Base-by-base conservation (phyloP, 2,888 invertebrate species). In the Amiota communis region DNA sequence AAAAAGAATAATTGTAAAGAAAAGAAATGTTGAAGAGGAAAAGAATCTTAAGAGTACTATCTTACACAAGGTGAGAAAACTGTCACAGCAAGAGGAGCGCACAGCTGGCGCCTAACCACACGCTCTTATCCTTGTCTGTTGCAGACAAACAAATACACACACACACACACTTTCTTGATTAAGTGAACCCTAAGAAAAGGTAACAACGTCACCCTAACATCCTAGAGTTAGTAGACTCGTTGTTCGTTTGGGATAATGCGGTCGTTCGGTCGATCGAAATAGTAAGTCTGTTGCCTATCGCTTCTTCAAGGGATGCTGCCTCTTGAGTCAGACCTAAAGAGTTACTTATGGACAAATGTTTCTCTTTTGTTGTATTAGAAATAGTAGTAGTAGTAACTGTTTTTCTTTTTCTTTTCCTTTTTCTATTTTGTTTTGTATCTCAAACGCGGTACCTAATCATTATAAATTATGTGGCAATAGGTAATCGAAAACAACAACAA, bases 391-490 rank as follows among this genome's bases (percentile, higher is more conserved):
- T 11, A 2, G 1, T 51, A 1, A 2, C 2, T 11, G 1, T 51
- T 51, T 51, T n/a, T 13, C 4, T 13, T 11, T 51, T 51, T 13
- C 2, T 2, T 6, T 23, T 2, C 3, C 3, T 23, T 3, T 23
- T 2, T 23, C 3, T 23, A 1, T 23, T 2, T 23, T 23, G 1
- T 23, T 72, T 78, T 80, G 47, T 74, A 61, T 73, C n/a, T 57
- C 47, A 63, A 61, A 74, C 1, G 76, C 82, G 79, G 76, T 77
- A 78, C 81, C 81, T 80, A 85, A 82, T 83, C 84, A 83, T 85
- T 85, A 83, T 84, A 83, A 83, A 83, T 83, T 83, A 85, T 85
- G 84, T 84, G 85, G 84, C 80, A 80, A n/a, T n/a, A n/a, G n/a
- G n/a, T n/a, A n/a, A n/a, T n/a, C n/a, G n/a, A n/a, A n/a, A n/a